phyloP scores from a whole-genome alignment of 1,140 invertebrate species.

The Aphaenogaster floridana region DNA sequence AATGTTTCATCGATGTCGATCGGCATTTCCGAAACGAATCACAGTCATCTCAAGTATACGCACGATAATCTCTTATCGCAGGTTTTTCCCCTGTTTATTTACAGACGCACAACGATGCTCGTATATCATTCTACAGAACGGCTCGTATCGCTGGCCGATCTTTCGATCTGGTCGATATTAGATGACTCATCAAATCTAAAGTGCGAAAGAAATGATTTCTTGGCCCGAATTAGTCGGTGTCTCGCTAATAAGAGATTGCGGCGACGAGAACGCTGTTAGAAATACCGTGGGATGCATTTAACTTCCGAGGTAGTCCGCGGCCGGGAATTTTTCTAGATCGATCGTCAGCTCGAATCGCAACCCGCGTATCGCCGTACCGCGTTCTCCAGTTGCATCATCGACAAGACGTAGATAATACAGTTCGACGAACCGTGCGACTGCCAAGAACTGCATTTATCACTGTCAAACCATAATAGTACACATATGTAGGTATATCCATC shows the following conservation, averaged over 20 bases:
- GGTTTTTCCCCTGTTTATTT: slow-evolving; percentile 7
- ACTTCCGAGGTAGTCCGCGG: not conserved
- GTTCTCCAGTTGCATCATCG: slow-evolving; percentile 40
- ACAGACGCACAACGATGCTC: not conserved
- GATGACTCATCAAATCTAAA: not conserved
- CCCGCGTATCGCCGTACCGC: not conserved
- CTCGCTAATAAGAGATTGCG: not conserved
- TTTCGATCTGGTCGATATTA: not conserved
- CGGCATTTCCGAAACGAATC: not conserved
- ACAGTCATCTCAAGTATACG: not conserved
- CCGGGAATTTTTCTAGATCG: slow-evolving; percentile 37
- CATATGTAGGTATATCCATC: not conserved
- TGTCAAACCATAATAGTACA: not conserved
- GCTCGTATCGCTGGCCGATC: not conserved
- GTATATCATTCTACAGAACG: not conserved
- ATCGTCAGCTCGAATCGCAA: slow-evolving; percentile 31
- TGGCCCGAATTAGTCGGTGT: not conserved
- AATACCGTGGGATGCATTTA: not conserved
- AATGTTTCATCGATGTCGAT: not conserved
- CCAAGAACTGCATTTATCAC: slow-evolving; percentile 20
- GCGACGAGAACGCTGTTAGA: not conserved
- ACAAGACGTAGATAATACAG: slow-evolving; percentile 31
- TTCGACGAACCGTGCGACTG: slow-evolving; percentile 11
- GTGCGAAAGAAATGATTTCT: not conserved
- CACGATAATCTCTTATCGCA: not conserved